phyloP scores from a whole-genome alignment of 2,113 vertebrate species.

The Rana temporaria region DNA sequence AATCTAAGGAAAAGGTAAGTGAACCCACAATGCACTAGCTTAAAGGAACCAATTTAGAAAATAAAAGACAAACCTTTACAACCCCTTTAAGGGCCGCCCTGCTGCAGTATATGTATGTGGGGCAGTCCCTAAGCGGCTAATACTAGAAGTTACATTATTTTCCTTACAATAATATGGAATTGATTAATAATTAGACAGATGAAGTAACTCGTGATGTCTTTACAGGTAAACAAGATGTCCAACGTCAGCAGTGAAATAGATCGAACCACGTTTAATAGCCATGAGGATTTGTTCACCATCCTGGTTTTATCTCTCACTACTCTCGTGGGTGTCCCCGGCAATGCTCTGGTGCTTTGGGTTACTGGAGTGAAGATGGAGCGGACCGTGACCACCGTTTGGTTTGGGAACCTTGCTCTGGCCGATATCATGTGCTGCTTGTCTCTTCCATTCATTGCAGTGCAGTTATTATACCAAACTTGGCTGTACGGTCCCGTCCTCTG shows the following conservation, averaged over 20 bases:
- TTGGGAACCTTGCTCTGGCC: slow-evolving; percentile 79
- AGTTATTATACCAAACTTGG: slow-evolving; percentile 71
- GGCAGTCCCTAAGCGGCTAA: too few species aligned
- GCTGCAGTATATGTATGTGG: too few species aligned
- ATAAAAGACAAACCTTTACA: too few species aligned
- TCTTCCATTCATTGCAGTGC: slow-evolving; percentile 71
- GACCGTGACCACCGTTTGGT: slow-evolving; percentile 79
- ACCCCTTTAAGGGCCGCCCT: too few species aligned
- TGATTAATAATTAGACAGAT: too few species aligned
- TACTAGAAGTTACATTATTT: too few species aligned
- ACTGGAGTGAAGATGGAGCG: slow-evolving; percentile 76
- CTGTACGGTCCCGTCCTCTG: slow-evolving; percentile 76
- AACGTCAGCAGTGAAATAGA: neutral
- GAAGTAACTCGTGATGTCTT: neutral
- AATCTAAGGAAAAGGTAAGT: too few species aligned
- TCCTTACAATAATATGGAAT: too few species aligned
- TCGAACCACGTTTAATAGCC: neutral
- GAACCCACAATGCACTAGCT: too few species aligned
- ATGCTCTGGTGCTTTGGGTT: slow-evolving; percentile 81
- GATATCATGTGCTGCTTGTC: slow-evolving; percentile 80
- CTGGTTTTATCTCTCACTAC: slow-evolving; percentile 67
- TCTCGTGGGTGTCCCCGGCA: slow-evolving; percentile 75
- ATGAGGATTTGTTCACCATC: slow-evolving; percentile 60
- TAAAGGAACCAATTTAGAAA: too few species aligned
- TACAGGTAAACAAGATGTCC: slow-evolving; percentile 7